phyloP scores from a whole-genome alignment of 2,888 invertebrate genomes.

The Ichneumoninae sp. region DNA sequence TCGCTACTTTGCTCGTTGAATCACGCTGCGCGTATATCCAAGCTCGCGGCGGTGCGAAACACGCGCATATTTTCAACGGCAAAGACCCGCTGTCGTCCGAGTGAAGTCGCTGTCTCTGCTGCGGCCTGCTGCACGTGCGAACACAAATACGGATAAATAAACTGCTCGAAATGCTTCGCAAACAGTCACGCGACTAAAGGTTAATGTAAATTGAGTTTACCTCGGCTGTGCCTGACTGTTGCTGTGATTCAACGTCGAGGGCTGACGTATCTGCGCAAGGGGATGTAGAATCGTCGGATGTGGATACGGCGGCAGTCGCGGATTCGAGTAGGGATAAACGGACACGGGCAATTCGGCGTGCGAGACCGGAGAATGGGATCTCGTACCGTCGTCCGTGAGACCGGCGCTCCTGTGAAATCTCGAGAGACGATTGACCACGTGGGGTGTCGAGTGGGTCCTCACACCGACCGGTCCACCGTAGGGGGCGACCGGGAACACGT shows the following conservation, averaged over 20 bases:
- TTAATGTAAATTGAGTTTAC: conserved; percentile 68
- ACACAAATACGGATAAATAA: not conserved
- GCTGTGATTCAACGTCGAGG: conserved; percentile 83
- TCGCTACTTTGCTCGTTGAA: conserved; percentile 79
- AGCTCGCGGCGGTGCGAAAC: conserved; percentile 91
- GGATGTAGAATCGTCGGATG: conserved; percentile 92
- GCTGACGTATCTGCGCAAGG: conserved; percentile 94
- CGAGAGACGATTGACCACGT: conserved; percentile 97
- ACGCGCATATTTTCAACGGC: conserved; percentile 91
- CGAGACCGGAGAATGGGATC: conserved; percentile 90
- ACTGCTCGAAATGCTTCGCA: not conserved
- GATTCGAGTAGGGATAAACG: conserved; percentile 91
- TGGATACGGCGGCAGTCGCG: conserved; percentile 96
- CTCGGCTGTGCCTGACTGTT: conserved; percentile 80
- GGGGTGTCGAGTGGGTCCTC: conserved; percentile 96
- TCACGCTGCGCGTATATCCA: conserved; percentile 87
- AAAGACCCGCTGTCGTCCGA: conserved; percentile 90
- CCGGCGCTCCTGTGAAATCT: conserved; percentile 98
- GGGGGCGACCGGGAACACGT: conserved; percentile 98
- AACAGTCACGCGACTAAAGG: not conserved
- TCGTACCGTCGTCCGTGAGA: conserved; percentile 89
- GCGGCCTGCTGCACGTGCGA: conserved; percentile 73
- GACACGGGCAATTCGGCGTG: conserved; percentile 84
- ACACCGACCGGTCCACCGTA: conserved; percentile 97
- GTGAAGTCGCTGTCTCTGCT: conserved; percentile 87